Conservation (phyloP, 2,797 vertebrate genomes). For the Urosaurus nigricauda region DNA sequence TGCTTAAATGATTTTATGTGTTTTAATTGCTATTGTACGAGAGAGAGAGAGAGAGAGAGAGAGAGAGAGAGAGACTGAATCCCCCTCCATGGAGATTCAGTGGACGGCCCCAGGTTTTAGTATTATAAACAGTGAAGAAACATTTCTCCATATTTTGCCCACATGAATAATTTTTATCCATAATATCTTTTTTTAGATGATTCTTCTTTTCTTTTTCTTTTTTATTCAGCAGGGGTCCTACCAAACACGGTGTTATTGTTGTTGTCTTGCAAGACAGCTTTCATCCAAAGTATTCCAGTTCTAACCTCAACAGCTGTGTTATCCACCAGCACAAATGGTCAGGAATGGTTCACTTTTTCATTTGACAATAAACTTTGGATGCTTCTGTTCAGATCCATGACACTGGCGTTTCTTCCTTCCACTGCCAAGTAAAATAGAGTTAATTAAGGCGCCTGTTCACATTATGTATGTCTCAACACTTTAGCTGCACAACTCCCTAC, state of each 20-base stretch:
- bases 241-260: neutral
- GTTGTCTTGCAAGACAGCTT: constrained; percentile 1
- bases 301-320: constrained; percentile 50
- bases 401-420: constrained; percentile 66
- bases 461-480: constrained; percentile 51
- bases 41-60: too few relatives aligned
- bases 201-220: neutral
- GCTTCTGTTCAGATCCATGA: constrained; percentile 71
- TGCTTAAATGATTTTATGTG: too few relatives aligned
- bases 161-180: too few relatives aligned
- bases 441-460: constrained; percentile 72
- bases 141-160: too few relatives aligned
- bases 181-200: neutral
- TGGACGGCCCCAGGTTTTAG: too few relatives aligned
- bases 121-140: too few relatives aligned
- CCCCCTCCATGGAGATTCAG: too few relatives aligned
- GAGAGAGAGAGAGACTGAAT: too few relatives aligned
- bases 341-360: constrained; percentile 37
- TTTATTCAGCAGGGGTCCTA: neutral
- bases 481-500: constrained; percentile 52
- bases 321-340: constrained; percentile 47
- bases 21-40: too few relatives aligned
- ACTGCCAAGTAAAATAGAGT: constrained; percentile 74
- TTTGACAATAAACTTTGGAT: constrained; percentile 64
- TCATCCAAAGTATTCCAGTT: constrained; percentile 24